Conservation (phyloP, 2,797 vertebrate genomes). For the Danio choprae region DNA sequence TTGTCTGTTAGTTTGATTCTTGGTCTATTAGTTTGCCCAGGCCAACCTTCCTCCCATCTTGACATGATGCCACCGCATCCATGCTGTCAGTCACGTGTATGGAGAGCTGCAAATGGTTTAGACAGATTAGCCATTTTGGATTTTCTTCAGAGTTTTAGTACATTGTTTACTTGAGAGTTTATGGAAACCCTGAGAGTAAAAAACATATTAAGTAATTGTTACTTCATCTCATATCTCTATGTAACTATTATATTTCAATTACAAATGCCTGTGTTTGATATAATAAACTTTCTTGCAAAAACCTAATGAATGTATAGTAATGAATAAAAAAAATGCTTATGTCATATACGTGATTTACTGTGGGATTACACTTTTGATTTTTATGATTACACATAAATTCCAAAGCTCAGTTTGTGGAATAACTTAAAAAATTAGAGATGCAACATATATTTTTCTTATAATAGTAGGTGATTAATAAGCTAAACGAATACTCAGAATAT, state of each 20-base stretch:
- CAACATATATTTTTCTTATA: background rate
- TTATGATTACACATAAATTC: background rate
- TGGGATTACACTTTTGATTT: background rate
- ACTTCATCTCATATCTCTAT: background rate
- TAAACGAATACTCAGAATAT: background rate
- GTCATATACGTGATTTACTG: background rate
- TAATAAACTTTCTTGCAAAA: background rate
- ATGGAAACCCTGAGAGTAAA: background rate
- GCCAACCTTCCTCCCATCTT: background rate
- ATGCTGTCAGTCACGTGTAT: background rate
- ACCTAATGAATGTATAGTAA: too few species aligned
- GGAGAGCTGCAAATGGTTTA: background rate
- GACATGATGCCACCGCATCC: background rate
- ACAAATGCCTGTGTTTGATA: background rate
- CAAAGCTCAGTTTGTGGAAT: background rate
- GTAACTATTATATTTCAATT: background rate
- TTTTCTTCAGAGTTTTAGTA: background rate
- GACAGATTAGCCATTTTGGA: background rate
- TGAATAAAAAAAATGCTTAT: too few species aligned
- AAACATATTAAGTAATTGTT: background rate
- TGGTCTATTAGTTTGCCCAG: background rate
- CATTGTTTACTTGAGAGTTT: background rate
- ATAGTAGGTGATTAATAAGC: background rate
- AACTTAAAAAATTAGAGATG: background rate
- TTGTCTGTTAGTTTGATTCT: conserved; percentile 11